Evolutionary conservation across 2,113 vertebrate species (phyloP).

Genomic region (Tachysurus fulvidraco): DNA sequence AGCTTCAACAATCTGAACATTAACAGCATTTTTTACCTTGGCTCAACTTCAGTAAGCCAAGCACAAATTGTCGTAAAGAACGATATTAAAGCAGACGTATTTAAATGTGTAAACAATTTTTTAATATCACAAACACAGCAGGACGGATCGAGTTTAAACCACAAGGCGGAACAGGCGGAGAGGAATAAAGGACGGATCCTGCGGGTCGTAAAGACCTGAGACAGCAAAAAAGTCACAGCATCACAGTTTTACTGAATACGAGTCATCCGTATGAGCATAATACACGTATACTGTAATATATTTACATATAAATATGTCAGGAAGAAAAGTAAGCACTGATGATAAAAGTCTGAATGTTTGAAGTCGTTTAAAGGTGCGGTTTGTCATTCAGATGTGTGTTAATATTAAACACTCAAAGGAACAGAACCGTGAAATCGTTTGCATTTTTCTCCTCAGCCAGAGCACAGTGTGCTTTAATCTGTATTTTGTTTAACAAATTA

Average conservation of each 20-base stretch:
- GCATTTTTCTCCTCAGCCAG: not conserved
- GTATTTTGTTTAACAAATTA: not conserved
- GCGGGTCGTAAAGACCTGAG: not conserved
- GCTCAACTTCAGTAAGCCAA: not conserved
- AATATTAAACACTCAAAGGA: not conserved
- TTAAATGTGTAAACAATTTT: conserved; percentile 41
- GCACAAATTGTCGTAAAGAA: not conserved
- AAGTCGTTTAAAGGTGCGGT: not conserved
- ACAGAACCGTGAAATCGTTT: not conserved
- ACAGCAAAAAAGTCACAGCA: conserved; percentile 17
- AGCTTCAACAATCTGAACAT: not conserved
- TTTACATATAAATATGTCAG: not conserved
- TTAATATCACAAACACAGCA: conserved; percentile 50
- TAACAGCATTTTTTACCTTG: not conserved
- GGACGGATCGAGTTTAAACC: conserved; percentile 17
- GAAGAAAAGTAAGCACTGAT: conserved; percentile 1
- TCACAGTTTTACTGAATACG: conserved; percentile 25
- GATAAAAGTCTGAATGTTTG: not conserved
- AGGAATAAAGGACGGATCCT: not conserved
- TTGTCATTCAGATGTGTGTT: not conserved
- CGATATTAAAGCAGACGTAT: not conserved
- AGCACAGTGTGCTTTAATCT: not conserved
- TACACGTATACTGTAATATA: not conserved
- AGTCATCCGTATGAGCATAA: not conserved
- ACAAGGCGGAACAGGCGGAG: conserved; percentile 21